Evolutionary conservation across 2,888 invertebrate genomes (phyloP).

Genomic region (Caenorhabditis sulstoni): DNA sequence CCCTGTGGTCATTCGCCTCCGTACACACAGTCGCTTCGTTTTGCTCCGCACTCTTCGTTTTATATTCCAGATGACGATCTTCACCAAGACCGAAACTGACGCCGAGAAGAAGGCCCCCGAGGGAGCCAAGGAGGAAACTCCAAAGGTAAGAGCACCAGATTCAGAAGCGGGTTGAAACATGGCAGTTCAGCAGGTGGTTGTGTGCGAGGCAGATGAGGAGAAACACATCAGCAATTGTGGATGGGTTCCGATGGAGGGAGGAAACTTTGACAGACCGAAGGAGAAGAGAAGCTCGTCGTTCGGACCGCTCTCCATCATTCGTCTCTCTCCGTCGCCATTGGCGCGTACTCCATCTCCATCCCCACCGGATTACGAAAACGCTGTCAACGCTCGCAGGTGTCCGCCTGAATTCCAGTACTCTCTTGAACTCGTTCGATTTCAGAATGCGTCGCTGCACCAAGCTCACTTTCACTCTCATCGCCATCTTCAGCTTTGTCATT

Average conservation of each 20-base stretch:
- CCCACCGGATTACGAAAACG: conserved; percentile 70
- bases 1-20: conserved; percentile 33
- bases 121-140: conserved; percentile 56
- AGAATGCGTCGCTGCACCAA: conserved; percentile 68
- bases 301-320: conserved; percentile 72
- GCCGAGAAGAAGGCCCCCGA: conserved; percentile 64
- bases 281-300: conserved; percentile 73
- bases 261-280: conserved; percentile 69
- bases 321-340: conserved; percentile 72
- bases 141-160: conserved; percentile 46
- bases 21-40: neutral
- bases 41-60: conserved; percentile 4
- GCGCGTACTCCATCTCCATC: conserved; percentile 71
- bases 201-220: conserved; percentile 65
- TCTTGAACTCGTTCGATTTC: neutral
- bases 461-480: conserved; percentile 62
- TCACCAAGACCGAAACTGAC: conserved; percentile 68
- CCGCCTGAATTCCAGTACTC: neutral
- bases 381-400: conserved; percentile 60
- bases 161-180: neutral
- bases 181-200: conserved; percentile 62
- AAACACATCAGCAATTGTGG: conserved; percentile 68
- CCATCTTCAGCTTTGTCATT: conserved; percentile 64
- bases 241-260: conserved; percentile 71
- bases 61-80: conserved; percentile 68